Base-by-base conservation (phyloP, 2,888 invertebrate species). In the Athetis lepigone region DNA sequence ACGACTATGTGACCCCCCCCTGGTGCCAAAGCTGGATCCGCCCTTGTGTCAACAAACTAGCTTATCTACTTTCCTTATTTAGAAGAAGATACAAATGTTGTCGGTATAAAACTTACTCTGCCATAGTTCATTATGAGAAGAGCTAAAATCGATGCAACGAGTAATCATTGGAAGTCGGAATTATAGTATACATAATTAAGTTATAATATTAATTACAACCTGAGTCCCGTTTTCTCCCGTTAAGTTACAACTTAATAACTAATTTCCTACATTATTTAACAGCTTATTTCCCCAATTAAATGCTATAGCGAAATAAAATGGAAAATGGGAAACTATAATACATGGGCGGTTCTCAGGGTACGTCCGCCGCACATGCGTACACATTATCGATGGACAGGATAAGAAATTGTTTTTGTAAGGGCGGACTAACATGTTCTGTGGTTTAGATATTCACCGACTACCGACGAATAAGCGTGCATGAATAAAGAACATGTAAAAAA, bases 31-130 rank as follows among this genome's bases (percentile, higher is more conserved):
- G n/a, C n/a, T n/a, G n/a, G n/a, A n/a, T n/a, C n/a, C n/a, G n/a
- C n/a, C n/a, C n/a, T n/a, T 18, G 46, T 47, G 27, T 43, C 57
- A 49, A 43, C 39, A 63, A 66, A 70, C 58, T 33, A 46, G 62
- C 39, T 64, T 55, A 37, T 57, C 27, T 58, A 49, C 58, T 55
- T 69, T 40, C 40, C 46, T 16, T 69, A 73, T 55, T 62, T 29
- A 73, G 49, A 57, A 61, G 21, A 46, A 50, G 13, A 23, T 52
- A 29, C 40, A 40, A 39, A 45, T 51, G 11, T 57, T 33, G 16
- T 46, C 1, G 18, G 21, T 56, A 33, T 39, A 37, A 19, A 27
- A 40, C 6, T 16, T 36, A 43, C 27, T 33, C n/a, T 25, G 11
- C n/a, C 9, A 39, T 13, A 21, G 21, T 7, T 8, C 39, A 39